phyloP scores from a whole-genome alignment of 2,888 invertebrate genomes.

The Spodoptera picta region DNA sequence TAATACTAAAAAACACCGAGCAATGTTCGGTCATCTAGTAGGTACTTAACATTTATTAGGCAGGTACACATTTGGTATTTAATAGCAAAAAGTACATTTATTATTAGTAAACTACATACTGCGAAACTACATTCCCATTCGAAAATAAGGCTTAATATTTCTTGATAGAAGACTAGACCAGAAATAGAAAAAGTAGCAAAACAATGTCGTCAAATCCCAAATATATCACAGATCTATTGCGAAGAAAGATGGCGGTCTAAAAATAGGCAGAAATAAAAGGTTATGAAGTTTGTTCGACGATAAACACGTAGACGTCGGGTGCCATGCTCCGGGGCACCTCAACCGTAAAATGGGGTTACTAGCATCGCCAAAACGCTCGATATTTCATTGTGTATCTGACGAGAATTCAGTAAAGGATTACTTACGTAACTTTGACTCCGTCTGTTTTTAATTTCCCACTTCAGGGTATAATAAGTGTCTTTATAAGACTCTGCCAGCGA shows the following conservation, averaged over 20 bases:
- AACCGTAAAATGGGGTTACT: conserved; percentile 69
- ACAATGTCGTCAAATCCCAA: conserved; percentile 14
- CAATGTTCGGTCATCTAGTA: too few species aligned
- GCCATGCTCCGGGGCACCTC: conserved; percentile 47
- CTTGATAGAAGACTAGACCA: too few species aligned
- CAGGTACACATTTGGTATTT: too few species aligned
- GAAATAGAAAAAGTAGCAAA: conserved; percentile 5
- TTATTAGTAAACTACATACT: too few species aligned
- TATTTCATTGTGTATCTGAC: conserved; percentile 69
- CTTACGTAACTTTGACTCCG: conserved; percentile 41
- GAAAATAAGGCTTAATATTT: too few species aligned
- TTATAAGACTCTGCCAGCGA: conserved; percentile 29
- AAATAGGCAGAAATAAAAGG: conserved; percentile 61
- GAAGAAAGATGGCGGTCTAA: conserved; percentile 52
- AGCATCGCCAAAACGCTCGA: conserved; percentile 64
- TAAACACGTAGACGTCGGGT: conserved; percentile 60
- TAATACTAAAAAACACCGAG: too few species aligned
- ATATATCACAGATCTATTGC: conserved; percentile 23
- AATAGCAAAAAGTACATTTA: too few species aligned
- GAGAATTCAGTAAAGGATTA: conserved; percentile 64
- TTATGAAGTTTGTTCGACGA: conserved; percentile 60
- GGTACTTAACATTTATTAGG: too few species aligned
- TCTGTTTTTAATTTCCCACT: conserved; percentile 51
- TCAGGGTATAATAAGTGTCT: conserved; percentile 33
- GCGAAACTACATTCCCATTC: too few species aligned